These are phyloP conservation scores for Lasioglossum malachurum DNA, from an alignment of 2,888 invertebrate species.

Conservation along the genomic window DNA sequence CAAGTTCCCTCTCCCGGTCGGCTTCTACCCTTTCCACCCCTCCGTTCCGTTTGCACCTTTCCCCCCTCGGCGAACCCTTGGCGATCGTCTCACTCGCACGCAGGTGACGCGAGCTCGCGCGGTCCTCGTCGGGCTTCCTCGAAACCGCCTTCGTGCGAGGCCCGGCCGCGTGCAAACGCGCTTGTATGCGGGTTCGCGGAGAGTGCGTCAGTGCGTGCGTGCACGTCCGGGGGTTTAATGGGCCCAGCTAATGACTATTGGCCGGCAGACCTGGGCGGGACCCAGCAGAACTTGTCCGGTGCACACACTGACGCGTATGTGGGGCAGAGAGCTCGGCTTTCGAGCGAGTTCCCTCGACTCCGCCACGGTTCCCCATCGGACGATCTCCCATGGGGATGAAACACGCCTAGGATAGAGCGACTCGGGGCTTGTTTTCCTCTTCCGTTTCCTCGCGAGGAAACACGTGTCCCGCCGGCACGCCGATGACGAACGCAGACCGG, in stretches of 20 bases:
- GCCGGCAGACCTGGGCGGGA: slow-evolving; percentile 84
- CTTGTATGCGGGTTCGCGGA: slow-evolving; percentile 42
- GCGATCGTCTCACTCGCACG: slow-evolving; percentile 19
- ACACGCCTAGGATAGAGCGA: slow-evolving; percentile 29
- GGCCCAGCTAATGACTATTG: slow-evolving; percentile 85
- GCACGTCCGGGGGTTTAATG: slow-evolving; percentile 83
- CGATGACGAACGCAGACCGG: slow-evolving; percentile 21
- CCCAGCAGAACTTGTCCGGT: slow-evolving; percentile 78
- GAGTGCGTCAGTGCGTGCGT: slow-evolving; percentile 70
- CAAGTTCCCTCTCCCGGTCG: slow-evolving; percentile 21
- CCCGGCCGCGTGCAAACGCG: slow-evolving; percentile 49
- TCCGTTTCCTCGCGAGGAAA: slow-evolving; percentile 21
- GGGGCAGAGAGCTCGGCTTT: slow-evolving; percentile 34
- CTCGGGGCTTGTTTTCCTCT: not conserved
- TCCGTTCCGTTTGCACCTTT: slow-evolving; percentile 21
- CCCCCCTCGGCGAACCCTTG: slow-evolving; percentile 37
- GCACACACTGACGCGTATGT: slow-evolving; percentile 61
- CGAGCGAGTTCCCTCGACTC: not conserved
- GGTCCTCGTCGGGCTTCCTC: slow-evolving; percentile 23
- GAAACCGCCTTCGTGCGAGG: slow-evolving; percentile 63
- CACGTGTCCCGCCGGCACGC: slow-evolving; percentile 28
- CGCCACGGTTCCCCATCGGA: slow-evolving; percentile 23
- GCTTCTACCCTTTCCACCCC: slow-evolving; percentile 28
- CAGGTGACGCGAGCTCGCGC: not conserved
- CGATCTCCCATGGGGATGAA: slow-evolving; percentile 44